These are phyloP conservation scores for Taenaris catops DNA, from an alignment of 2,888 invertebrate genomes.

Conservation along the genomic window DNA sequence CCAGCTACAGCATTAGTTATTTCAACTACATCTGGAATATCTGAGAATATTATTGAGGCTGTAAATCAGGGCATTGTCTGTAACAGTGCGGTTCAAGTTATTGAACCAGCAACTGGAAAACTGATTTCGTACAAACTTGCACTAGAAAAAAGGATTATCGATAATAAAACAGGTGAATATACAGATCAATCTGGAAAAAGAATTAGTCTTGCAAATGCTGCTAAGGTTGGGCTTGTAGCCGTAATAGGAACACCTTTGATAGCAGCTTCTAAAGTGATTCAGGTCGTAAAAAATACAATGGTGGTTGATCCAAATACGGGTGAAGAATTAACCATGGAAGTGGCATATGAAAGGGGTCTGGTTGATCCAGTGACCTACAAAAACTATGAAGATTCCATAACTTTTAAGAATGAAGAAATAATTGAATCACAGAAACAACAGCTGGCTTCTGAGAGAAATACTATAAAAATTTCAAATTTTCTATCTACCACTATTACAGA, in stretches of 20 bases:
- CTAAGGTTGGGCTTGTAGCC: constrained; percentile 87
- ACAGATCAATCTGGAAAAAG: constrained; percentile 82
- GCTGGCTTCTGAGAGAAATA: constrained; percentile 1
- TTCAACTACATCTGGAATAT: constrained; percentile 84
- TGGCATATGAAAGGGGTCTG: constrained; percentile 81
- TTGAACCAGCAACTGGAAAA: constrained; percentile 84
- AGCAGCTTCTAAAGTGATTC: constrained; percentile 84
- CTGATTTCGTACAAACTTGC: constrained; percentile 87
- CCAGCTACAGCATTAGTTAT: constrained; percentile 87
- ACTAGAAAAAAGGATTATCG: constrained; percentile 85
- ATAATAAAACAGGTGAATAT: constrained; percentile 85
- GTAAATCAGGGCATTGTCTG: constrained; percentile 87
- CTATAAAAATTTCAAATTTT: constrained; percentile 5
- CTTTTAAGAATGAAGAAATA: constrained; percentile 34
- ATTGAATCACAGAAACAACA: constrained; percentile 36
- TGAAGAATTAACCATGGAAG: constrained; percentile 86
- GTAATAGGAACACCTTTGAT: constrained; percentile 88
- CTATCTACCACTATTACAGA: constrained; percentile 49
- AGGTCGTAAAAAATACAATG: constrained; percentile 82
- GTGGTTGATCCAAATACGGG: constrained; percentile 90
- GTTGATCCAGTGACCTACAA: constrained; percentile 77
- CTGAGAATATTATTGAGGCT: constrained; percentile 86
- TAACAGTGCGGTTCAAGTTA: constrained; percentile 82
- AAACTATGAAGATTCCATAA: constrained; percentile 62
- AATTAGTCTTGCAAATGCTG: constrained; percentile 85